Evolutionary conservation across 1,140 invertebrate species (phyloP), one percentile per base, ranked within the genome.

Genomic region (Megathymus violae): DNA sequence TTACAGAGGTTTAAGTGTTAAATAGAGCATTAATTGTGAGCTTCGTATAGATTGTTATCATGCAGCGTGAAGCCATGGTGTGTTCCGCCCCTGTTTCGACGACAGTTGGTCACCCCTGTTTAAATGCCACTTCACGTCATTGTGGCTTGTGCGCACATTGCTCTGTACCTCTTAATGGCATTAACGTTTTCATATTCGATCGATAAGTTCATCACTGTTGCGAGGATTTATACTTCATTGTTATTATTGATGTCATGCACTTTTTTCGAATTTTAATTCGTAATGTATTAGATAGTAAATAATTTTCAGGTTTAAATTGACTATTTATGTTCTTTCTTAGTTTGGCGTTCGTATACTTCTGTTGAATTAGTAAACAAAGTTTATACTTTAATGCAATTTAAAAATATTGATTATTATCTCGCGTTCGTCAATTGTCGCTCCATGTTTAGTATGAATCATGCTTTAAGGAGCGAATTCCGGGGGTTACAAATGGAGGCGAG

Each of bases 101-200:
- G 87, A 87, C 88, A 91, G 88, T 91, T 91, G 88, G 88, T 91
- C 85, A 88, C 85, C 88, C 88, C 80, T 78, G 76, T 88, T 78
- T 80, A 80, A 88, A 86, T 76, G 67, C 74, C 85, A 88, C 83
- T 91, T 89, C 79, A 88, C 76, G 34, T 36, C 34, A 89, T 83
- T 88, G 80, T 87, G 84, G 85, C 84, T 83, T 88, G 88, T 77
- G 80, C 76, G 80, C 82, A 81, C 85, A 82, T 80, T 80, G 77
- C 79, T n/a, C n/a, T 67, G 68, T 75, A 61, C 43, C 59, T 65
- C 64, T 67, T 80, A 78, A 80, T 81, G 50, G 73, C 59, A 76
- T 80, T 80, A 85, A 79, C 69, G 71, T 78, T 75, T 78, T 63
- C 40, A 80, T 76, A 68, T 74, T 76, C 40, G 44, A 74, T 74